Evolutionary conservation across 2,113 vertebrate genomes (phyloP), one percentile per base, ranked within the genome.

Genomic region (Ranitomeya variabilis): DNA sequence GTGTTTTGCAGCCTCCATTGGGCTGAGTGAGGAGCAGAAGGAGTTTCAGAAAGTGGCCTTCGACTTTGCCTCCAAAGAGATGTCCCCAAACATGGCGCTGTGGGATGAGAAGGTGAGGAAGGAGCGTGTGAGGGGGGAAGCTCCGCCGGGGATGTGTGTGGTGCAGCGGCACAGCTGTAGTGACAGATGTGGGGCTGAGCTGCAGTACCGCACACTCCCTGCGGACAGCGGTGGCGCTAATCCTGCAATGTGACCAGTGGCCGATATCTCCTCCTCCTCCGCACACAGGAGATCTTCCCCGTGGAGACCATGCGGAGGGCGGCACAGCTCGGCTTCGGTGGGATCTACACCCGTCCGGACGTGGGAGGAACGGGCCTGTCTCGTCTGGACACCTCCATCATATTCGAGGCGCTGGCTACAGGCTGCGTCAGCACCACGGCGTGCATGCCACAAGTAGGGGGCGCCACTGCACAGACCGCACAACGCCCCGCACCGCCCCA

Each of bases 11-110:
- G 98, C 97, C 77, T 94, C 97, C 0, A 0, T 93, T 0, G 98
- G 98, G 81, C 95, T 99, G 87, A 95, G 95, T 85, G 97, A 99
- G 90, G 97, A 99, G 77, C 98, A 99, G 92, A 98, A 96, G 90
- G 97, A 96, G 86, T 99, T 99, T 93, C 98, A 99, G 90, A 99
- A 98, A 91, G 95, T 99, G 87, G 98, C 98, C 54, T 95, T 99
- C 90, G 96, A 97, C 91, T 99, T 99, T 92, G 98, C 98, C 86
- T 89, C 96, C 90, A 97, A 94, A 88, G 98, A 99, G 93, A 99
- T 99, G 98, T 94, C 97, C 90, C 98, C 98, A 57, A 90, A 96
- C 91, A 99, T 99, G 98, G 96, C 96, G 0, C 96, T 97, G 87
- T 99, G 98, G 98, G 98, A 99, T 91, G 94, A 98, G 67, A 97